phyloP scores from a whole-genome alignment of 2,797 vertebrate genomes.

The Anableps anableps region DNA sequence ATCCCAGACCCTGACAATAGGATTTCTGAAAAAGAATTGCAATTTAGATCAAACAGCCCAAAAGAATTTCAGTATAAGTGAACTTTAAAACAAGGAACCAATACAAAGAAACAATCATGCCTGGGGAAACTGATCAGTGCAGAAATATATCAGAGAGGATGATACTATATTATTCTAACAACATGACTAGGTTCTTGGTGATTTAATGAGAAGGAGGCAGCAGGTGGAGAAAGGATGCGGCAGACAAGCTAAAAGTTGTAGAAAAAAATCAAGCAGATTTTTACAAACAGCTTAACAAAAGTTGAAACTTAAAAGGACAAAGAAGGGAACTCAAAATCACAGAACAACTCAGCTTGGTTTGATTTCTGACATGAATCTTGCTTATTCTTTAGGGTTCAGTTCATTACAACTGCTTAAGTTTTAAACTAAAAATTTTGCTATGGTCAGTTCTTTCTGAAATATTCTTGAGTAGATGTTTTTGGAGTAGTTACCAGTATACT shows the following conservation, averaged over 20 bases:
- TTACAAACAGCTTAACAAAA: background rate
- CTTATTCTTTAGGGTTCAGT: background rate
- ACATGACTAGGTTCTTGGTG: background rate
- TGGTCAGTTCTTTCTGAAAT: background rate
- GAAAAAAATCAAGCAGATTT: background rate
- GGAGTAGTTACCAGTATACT: background rate
- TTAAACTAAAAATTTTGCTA: background rate
- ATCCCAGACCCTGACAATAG: no score
- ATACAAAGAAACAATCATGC: background rate
- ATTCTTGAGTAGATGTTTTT: background rate
- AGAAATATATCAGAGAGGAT: background rate
- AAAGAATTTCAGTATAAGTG: background rate
- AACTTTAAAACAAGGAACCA: background rate
- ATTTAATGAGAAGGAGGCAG: background rate
- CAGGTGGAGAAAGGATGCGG: background rate
- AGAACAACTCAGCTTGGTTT: background rate
- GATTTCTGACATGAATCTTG: background rate
- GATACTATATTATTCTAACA: background rate
- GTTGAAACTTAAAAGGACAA: background rate
- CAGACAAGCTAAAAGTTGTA: background rate
- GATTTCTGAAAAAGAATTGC: background rate
- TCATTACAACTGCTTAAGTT: background rate
- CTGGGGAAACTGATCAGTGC: background rate
- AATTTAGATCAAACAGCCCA: background rate
- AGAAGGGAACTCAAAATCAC: background rate